phyloP scores from a whole-genome alignment of 2,888 invertebrate genomes.

The Leptopterna dolabrata region DNA sequence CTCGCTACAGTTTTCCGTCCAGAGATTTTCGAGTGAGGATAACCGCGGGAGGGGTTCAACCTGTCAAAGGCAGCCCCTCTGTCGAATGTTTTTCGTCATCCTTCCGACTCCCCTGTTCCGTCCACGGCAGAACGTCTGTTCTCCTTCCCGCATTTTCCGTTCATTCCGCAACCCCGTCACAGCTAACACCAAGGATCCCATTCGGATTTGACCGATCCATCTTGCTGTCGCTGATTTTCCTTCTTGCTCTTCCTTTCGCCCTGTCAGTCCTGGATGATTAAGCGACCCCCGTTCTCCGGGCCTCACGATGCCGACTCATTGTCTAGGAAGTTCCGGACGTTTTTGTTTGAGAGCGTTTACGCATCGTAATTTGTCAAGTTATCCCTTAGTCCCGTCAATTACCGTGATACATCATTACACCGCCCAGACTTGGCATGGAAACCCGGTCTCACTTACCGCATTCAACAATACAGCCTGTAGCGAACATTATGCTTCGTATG shows the following conservation, averaged over 20 bases:
- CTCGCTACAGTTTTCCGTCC: background rate
- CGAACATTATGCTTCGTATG: too few relatives aligned
- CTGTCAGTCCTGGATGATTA: constrained; percentile 18
- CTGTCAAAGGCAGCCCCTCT: constrained; percentile 14
- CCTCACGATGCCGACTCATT: background rate
- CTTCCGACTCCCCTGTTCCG: background rate
- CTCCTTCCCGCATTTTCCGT: background rate
- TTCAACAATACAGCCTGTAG: background rate
- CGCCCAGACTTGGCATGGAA: background rate
- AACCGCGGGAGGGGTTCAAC: background rate
- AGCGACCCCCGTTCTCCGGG: background rate
- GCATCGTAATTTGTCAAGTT: constrained; percentile 17
- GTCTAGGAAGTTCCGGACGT: constrained; percentile 6
- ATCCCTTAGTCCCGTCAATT: constrained; percentile 17
- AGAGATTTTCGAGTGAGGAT: constrained; percentile 6
- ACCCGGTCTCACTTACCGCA: background rate
- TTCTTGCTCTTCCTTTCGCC: constrained; percentile 23
- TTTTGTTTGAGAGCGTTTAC: constrained; percentile 6
- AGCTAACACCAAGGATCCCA: background rate
- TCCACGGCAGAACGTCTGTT: background rate
- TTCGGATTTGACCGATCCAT: constrained; percentile 28
- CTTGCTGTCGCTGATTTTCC: constrained; percentile 13
- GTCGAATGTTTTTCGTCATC: background rate
- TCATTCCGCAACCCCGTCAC: background rate
- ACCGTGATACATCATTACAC: constrained; percentile 18